phyloP scores from a whole-genome alignment of 2,888 invertebrate species.

The Noctua janthe region DNA sequence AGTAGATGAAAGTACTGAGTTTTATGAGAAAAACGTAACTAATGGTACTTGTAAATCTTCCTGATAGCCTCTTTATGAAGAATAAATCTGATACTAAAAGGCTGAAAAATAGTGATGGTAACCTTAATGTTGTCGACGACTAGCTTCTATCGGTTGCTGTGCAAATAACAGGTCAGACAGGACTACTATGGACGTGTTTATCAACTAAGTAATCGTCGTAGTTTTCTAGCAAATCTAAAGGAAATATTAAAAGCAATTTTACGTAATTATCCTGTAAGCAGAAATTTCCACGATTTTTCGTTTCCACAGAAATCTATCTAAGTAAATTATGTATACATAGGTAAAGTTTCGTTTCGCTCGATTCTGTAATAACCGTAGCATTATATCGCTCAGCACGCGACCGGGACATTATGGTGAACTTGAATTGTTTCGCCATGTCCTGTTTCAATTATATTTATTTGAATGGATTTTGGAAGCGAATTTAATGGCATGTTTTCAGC shows the following conservation, averaged over 20 bases:
- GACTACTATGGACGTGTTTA: neutral
- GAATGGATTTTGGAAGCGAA: slow-evolving; percentile 5
- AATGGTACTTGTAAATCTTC: neutral
- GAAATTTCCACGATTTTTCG: slow-evolving; percentile 11
- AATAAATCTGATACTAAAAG: neutral
- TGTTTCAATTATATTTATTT: slow-evolving; percentile 32
- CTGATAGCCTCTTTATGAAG: neutral
- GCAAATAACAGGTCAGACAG: neutral
- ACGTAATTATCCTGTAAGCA: slow-evolving; percentile 26
- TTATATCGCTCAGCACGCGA: slow-evolving; percentile 45
- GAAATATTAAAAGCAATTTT: slow-evolving; percentile 12
- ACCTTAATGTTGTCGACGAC: neutral
- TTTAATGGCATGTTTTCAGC: slow-evolving; percentile 18
- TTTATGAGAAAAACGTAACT: neutral
- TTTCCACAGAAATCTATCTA: slow-evolving; percentile 33
- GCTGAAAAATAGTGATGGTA: neutral
- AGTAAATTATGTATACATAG: slow-evolving; percentile 30
- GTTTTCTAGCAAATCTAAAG: neutral
- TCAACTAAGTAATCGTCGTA: neutral
- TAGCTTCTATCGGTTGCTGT: neutral
- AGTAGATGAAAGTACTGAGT: slow-evolving; percentile 12
- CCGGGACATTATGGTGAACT: slow-evolving; percentile 51
- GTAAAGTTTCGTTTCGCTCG: slow-evolving; percentile 35
- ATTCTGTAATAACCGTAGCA: slow-evolving; percentile 32
- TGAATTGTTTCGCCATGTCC: slow-evolving; percentile 38